Percentiles rank a stretch among this genome's conserved stretches.
Evolutionary conservation across 2,113 vertebrate genomes (phyloP).

Genomic region (Gasterosteus nipponicus): DNA sequence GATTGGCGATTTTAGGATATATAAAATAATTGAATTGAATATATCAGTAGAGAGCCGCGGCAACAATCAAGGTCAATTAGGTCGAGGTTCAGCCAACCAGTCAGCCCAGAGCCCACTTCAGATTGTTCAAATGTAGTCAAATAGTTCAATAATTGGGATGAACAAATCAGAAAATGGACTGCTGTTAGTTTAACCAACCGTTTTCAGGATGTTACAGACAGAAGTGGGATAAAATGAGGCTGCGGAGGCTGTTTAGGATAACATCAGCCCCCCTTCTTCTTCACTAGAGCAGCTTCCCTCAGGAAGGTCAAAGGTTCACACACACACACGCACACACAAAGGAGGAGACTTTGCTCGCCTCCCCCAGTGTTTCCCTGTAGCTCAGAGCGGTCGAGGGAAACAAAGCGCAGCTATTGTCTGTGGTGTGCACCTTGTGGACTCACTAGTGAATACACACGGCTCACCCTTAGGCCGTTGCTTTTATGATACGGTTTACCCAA

Average conservation of each 20-base stretch:
- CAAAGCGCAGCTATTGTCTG: constrained; percentile 59
- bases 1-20: too few species aligned
- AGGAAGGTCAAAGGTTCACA: constrained; percentile 79
- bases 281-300: constrained; percentile 61
- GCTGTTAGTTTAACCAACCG: background rate
- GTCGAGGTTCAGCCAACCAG: background rate
- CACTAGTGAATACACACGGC: constrained; percentile 13
- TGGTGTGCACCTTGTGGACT: constrained; percentile 29
- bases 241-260: constrained; percentile 51
- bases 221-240: constrained; percentile 21
- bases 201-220: background rate
- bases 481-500: background rate
- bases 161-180: background rate
- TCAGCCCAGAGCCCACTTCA: background rate
- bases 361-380: constrained; percentile 52
- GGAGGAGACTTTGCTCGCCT: constrained; percentile 37
- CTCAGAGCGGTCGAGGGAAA: constrained; percentile 43
- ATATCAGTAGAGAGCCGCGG: background rate
- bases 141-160: background rate
- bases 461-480: constrained; percentile 3
- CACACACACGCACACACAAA: constrained; percentile 39
- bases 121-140: background rate
- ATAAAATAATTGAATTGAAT: background rate
- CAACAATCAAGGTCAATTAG: background rate
- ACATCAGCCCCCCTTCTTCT: constrained; percentile 27